phyloP scores from a whole-genome alignment of 1,140 invertebrate genomes.

The Penaeus japonicus region DNA sequence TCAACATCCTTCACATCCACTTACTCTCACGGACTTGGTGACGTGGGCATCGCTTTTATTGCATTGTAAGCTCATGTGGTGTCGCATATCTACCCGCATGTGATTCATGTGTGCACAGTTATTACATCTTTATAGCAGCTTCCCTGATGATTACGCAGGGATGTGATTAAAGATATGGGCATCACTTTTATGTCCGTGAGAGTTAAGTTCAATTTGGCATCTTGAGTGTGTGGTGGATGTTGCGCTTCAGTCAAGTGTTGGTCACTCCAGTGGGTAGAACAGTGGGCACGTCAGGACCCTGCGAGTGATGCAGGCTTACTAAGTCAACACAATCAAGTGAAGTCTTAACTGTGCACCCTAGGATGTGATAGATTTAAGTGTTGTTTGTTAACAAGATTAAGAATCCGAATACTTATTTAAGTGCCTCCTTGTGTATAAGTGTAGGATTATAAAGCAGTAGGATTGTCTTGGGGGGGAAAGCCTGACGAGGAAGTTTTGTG shows the following conservation, averaged over 20 bases:
- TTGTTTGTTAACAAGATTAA: constrained; percentile 7
- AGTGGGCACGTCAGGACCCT: constrained; percentile 22
- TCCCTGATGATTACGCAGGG: neutral
- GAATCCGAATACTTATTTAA: neutral
- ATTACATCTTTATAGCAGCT: too few species aligned
- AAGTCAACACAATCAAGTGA: neutral
- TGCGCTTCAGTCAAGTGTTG: constrained; percentile 54
- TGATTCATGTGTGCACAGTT: too few species aligned
- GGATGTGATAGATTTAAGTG: constrained; percentile 43
- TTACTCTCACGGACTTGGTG: constrained; percentile 29
- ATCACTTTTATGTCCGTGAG: constrained; percentile 25
- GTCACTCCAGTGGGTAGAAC: constrained; percentile 49
- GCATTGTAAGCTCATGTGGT: neutral
- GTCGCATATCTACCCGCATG: too few species aligned
- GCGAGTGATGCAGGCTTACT: constrained; percentile 30
- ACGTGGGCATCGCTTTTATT: neutral
- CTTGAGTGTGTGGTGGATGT: constrained; percentile 49
- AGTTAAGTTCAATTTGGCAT: constrained; percentile 52
- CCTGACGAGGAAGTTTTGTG: constrained; percentile 23
- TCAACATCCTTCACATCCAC: constrained; percentile 48
- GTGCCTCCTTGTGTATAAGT: constrained; percentile 14
- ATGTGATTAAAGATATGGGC: neutral
- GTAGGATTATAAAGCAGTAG: neutral
- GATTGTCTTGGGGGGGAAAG: constrained; percentile 33
- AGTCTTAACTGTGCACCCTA: neutral